Base-by-base conservation (phyloP, 2,113 vertebrate species). In the Mus spicilegus region DNA sequence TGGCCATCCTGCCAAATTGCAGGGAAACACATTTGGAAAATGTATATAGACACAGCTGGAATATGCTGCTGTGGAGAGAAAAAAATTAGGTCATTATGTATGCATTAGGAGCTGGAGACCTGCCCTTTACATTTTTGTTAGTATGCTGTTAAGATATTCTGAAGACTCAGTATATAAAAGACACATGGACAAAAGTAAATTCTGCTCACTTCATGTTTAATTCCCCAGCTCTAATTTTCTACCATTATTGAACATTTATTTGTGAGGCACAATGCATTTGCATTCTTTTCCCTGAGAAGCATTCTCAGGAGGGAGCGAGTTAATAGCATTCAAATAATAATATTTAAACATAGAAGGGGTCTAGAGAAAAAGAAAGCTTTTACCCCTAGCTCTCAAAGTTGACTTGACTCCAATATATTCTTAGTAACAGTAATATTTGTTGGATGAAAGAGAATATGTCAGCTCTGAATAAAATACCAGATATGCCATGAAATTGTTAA, bases 391-490 rank as follows among this genome's bases (percentile, higher is more conserved):
- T 95, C 76, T 87, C 42, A 76, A 94, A 80, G n/a, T 86, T 54
- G 89, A 65, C 63, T 81, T 81, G 88, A 96, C 28, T 63, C 69
- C 30, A 88, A 24, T 56, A 49, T 28, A 84, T 5, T 67, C 39
- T 67, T 87, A 92, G 58, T 63, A 95, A 69, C 58, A 88, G 12
- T 54, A 72, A 90, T 87, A 42, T 73, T 92, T 92, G 51, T 77
- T 69, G 24, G 54, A 76, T 58, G 91, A 51, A 95, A 90, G 49
- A 9, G 30, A 97, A 61, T 82, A n/a, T 72, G 28, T 46, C 30
- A 7, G 42, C 87, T 96, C 89, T 78, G 39, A 95, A 91, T 61
- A 96, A 97, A 96, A 89, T 46, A 63, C 73, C 49, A 93, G 61
- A 78, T 39, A 75, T 63, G 28, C 24, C 92, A 9, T 72, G 73